phyloP scores from a whole-genome alignment of 1,140 invertebrate genomes.

The Procambarus virginalis region DNA sequence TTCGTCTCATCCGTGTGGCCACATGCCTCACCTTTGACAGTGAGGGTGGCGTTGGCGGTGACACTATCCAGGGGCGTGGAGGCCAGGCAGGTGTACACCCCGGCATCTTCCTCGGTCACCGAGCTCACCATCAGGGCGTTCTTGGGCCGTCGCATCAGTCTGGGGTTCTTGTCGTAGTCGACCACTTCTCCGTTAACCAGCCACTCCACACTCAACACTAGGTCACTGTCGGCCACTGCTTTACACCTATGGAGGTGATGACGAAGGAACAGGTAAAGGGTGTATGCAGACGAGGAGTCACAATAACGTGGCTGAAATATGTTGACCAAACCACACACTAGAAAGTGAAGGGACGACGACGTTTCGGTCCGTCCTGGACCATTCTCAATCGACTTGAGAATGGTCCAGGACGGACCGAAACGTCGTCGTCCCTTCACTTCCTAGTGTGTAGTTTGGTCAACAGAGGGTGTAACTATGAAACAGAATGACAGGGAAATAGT shows the following conservation, averaged over 20 bases:
- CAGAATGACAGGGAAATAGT: not conserved
- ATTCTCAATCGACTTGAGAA: too few relatives aligned
- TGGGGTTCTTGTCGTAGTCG: not conserved
- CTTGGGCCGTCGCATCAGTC: not conserved
- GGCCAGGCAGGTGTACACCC: slow-evolving; percentile 29
- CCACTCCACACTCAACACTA: slow-evolving; percentile 6
- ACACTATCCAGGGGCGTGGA: not conserved
- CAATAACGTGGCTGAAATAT: too few relatives aligned
- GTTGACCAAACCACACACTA: too few relatives aligned
- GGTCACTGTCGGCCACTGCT: not conserved
- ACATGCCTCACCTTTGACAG: not conserved
- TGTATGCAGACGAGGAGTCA: too few relatives aligned
- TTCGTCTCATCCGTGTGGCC: too few relatives aligned
- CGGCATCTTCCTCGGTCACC: not conserved
- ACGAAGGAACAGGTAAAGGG: too few relatives aligned
- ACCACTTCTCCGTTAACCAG: slow-evolving; percentile 2
- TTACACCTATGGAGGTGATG: slow-evolving; percentile 3
- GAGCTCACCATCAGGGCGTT: slow-evolving; percentile 3
- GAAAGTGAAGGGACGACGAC: too few relatives aligned
- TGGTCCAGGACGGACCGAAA: too few relatives aligned
- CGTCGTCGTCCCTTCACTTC: too few relatives aligned
- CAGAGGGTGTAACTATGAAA: too few relatives aligned
- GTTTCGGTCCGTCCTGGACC: too few relatives aligned
- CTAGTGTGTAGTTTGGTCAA: too few relatives aligned
- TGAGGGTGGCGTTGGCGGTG: slow-evolving; percentile 5